These are phyloP conservation scores for Mirza zaza DNA, from an alignment of 2,113 vertebrate genomes.

Conservation along the genomic window DNA sequence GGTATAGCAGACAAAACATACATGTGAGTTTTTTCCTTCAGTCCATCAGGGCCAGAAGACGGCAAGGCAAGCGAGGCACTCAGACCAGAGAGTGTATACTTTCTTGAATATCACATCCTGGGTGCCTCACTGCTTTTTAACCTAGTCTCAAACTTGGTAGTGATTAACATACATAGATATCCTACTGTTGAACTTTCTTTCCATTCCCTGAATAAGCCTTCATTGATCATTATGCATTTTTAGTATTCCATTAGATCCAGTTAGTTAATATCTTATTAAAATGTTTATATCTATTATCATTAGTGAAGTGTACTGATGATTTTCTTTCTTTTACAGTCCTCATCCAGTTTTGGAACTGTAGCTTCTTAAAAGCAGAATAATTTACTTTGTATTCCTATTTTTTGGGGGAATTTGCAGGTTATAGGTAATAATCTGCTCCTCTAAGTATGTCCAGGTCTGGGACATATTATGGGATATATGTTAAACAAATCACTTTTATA, in stretches of 20 bases:
- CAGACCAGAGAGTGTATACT: fast-evolving
- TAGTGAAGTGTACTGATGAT: background rate
- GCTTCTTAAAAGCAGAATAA: background rate
- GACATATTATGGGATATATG: background rate
- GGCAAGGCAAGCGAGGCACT: background rate
- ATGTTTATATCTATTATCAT: background rate
- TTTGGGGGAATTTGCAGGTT: background rate
- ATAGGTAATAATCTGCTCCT: background rate
- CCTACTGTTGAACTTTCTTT: background rate
- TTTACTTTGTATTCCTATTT: background rate
- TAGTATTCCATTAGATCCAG: background rate
- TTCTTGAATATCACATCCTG: too few relatives aligned
- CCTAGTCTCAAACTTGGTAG: background rate
- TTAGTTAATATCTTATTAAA: background rate
- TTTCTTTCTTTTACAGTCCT: background rate
- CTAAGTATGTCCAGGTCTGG: background rate
- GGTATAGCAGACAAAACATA: background rate
- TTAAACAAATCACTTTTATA: background rate
- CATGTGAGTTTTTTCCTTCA: background rate
- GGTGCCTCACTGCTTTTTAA: background rate
- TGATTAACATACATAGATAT: background rate
- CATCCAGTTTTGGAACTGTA: background rate
- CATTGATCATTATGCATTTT: background rate
- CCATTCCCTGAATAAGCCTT: background rate
- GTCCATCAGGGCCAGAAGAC: background rate